A percentile compares a stretch with the other conserved stretches of the same genome.
phyloP scores from a whole-genome alignment of 2,113 vertebrate species.

The Neodontobutis hainanensis region DNA sequence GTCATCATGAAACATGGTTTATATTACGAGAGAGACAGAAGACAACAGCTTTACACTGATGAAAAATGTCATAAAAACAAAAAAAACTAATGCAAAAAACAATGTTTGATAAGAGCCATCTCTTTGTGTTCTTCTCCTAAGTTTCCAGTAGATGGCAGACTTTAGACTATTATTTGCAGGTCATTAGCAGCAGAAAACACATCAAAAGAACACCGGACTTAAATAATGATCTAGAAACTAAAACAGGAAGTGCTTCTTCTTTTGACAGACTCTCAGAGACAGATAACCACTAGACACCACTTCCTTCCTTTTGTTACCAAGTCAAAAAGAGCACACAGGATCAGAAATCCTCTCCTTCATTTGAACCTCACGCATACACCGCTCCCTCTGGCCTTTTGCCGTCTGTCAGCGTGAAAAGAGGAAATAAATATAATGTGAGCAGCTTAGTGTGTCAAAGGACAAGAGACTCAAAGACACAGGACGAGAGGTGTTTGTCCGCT shows the following conservation, averaged over 20 bases:
- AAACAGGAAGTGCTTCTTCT: not conserved
- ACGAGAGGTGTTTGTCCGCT: constrained; percentile 37
- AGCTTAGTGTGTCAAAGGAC: constrained; percentile 21
- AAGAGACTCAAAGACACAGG: constrained; percentile 50
- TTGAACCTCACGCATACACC: constrained; percentile 10
- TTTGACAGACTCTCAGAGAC: not conserved
- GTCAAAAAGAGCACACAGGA: constrained; percentile 19
- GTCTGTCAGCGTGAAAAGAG: constrained; percentile 33
- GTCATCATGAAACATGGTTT: no score
- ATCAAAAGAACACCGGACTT: not conserved
- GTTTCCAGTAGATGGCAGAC: constrained; percentile 56
- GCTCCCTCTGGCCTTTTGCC: constrained; percentile 2
- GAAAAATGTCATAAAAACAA: no score
- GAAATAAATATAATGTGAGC: constrained; percentile 8
- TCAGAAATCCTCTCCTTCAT: constrained; percentile 23
- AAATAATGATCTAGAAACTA: not conserved
- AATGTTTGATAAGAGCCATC: no score
- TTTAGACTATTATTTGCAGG: not conserved
- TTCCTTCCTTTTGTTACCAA: constrained; percentile 22
- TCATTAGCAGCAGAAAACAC: not conserved
- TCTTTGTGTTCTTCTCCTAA: not conserved
- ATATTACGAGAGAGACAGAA: no score
- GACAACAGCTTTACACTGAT: no score
- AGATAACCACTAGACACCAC: constrained; percentile 10
- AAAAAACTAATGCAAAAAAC: no score